Evolutionary conservation across 1,140 invertebrate genomes (phyloP).

Genomic region (Bombus breviceps): DNA sequence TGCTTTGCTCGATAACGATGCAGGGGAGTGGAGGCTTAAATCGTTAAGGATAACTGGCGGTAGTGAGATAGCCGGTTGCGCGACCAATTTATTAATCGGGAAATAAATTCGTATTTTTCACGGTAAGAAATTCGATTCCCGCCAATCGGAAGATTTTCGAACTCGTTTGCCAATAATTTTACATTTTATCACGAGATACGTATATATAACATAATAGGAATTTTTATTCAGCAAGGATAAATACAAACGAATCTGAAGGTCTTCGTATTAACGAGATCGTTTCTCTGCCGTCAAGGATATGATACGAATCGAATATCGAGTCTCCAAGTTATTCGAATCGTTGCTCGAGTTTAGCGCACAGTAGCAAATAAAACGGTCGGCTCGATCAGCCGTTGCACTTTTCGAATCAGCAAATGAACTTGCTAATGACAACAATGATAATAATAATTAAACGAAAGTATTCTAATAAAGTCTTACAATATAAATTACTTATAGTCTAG

Average conservation of each 20-base stretch:
- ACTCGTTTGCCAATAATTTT: neutral
- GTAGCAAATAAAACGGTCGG: slow-evolving; percentile 8
- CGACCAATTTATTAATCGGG: slow-evolving; percentile 70
- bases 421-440: slow-evolving; percentile 59
- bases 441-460: slow-evolving; percentile 58
- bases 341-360: slow-evolving; percentile 4
- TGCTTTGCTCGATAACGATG: slow-evolving; percentile 25
- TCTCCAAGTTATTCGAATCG: slow-evolving; percentile 23
- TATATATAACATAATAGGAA: neutral
- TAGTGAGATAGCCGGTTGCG: slow-evolving; percentile 80
- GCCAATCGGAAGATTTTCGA: slow-evolving; percentile 32
- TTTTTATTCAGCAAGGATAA: neutral
- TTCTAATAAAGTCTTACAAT: slow-evolving; percentile 59
- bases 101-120: slow-evolving; percentile 48
- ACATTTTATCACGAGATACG: neutral
- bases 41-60: slow-evolving; percentile 71
- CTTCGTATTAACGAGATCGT: slow-evolving; percentile 16
- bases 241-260: slow-evolving; percentile 22
- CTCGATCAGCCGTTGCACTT: slow-evolving; percentile 27
- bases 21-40: slow-evolving; percentile 20
- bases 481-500: slow-evolving; percentile 60
- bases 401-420: slow-evolving; percentile 53
- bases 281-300: neutral
- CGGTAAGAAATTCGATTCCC: slow-evolving; percentile 28
- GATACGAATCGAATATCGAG: slow-evolving; percentile 6